phyloP scores from a whole-genome alignment of 2,797 vertebrate genomes.

The Halcyon chelicuti region DNA sequence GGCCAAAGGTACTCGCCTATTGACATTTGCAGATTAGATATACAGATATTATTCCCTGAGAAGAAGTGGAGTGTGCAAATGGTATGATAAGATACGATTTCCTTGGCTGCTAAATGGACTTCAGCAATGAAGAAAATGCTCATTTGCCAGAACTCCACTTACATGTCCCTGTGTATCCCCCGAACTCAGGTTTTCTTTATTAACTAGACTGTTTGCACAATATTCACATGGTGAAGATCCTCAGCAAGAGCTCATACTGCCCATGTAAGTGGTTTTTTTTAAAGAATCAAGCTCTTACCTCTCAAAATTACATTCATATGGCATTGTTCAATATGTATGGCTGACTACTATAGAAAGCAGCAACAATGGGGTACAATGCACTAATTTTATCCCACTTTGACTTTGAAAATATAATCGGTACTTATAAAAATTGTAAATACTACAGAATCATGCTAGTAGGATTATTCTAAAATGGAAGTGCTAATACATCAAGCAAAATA shows the following conservation, averaged over 20 bases:
- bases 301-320: constrained; percentile 77
- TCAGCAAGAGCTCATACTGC: constrained; percentile 71
- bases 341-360: constrained; percentile 75
- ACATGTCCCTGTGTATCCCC: neutral
- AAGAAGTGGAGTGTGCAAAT: constrained; percentile 22
- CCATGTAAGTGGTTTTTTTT: constrained; percentile 74
- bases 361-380: constrained; percentile 73
- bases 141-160: neutral
- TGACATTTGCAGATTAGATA: constrained; percentile 19
- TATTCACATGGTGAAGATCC: constrained; percentile 68
- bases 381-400: constrained; percentile 82
- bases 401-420: constrained; percentile 81
- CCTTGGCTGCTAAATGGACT: constrained; percentile 10
- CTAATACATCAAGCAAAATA: constrained; percentile 79
- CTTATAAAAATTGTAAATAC: constrained; percentile 81
- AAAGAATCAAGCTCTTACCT: constrained; percentile 78
- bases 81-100: neutral
- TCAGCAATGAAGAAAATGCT: neutral
- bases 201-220: constrained; percentile 58
- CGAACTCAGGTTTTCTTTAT: constrained; percentile 67
- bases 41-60: constrained; percentile 1
- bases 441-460: constrained; percentile 76
- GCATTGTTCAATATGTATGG: constrained; percentile 79
- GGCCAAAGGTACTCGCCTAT: neutral
- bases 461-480: constrained; percentile 78